Base-by-base conservation (phyloP, 2,113 vertebrate genomes). In the Istiophorus platypterus region DNA sequence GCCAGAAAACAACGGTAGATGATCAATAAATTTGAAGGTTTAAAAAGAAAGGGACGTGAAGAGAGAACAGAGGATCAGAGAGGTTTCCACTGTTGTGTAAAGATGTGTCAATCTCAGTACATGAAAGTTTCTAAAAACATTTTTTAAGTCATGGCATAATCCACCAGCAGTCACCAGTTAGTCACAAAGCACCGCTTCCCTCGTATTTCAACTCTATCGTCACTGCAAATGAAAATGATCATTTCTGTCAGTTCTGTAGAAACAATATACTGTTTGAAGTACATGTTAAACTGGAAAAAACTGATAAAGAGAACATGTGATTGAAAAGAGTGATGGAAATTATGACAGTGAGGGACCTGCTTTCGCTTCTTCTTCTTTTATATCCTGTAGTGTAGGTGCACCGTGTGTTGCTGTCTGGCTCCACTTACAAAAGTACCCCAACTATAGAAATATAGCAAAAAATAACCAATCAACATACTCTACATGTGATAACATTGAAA, bases 321-420 rank as follows among this genome's bases (percentile, higher is more conserved):
- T 61, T 29, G 7, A 59, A 39, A 37, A 52, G 20, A 7, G 20
- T 20, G 6, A 49, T 49, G 47, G 51, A 17, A 26, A 51, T 58
- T 51, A 29, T 29, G n/a, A 5, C 27, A 37, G 51, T 42, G 18
- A 63, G 26, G 17, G 24, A 29, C 65, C 11, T 39, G 42, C 22
- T 78, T 68, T 61, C 42, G 13, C 41, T 54, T n/a, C 52, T 54
- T 52, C 49, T 77, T 62, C 56, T 61, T 62, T 42, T 52, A 18
- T 31, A 70, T 42, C 67, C 37, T 72, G 34, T 56, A 13, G 20
- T 52, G 24, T 41, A 27, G n/a, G 29, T 75, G 4, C 31, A 61
- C 11, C 7, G 7, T 27, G 17, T 49, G 41, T 34, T 31, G 14
- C 18, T 17, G n/a, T 54, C 4, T 12, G 20, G 15, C 39, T 31